Evolutionary conservation across 2,888 invertebrate genomes (phyloP).

Genomic region (Megamerina dolium): DNA sequence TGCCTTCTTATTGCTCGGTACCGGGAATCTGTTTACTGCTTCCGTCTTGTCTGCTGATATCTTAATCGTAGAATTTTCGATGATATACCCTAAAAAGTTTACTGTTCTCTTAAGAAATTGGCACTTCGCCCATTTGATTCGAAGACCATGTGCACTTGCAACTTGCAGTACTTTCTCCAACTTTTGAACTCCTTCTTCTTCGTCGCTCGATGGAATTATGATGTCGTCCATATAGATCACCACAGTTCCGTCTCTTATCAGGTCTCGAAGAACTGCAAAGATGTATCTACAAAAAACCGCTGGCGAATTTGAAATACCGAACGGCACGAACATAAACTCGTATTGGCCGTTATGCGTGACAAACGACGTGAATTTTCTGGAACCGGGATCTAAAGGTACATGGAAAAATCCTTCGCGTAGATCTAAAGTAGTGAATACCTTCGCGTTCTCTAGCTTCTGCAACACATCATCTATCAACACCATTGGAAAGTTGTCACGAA

Average conservation of each 20-base stretch:
- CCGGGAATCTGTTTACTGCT: constrained; percentile 15
- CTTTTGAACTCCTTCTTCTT: constrained; percentile 12
- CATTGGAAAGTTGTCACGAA: constrained; percentile 17
- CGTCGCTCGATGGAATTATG: constrained; percentile 13
- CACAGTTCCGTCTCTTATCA: constrained; percentile 5
- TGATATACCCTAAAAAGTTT: constrained; percentile 20
- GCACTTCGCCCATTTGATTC: constrained; percentile 18
- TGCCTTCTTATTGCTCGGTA: constrained; percentile 15
- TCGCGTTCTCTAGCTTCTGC: constrained; percentile 12
- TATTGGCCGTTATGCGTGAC: constrained; percentile 18
- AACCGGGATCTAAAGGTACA: constrained; percentile 15
- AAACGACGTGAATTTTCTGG: constrained; percentile 19
- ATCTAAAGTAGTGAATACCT: constrained; percentile 18
- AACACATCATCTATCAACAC: constrained; percentile 18
- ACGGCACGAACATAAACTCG: constrained; percentile 22
- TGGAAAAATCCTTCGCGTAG: constrained; percentile 21
- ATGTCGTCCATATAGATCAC: constrained; percentile 15
- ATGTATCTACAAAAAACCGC: constrained; percentile 19
- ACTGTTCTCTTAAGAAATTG: constrained; percentile 14
- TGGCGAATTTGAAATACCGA: constrained; percentile 19
- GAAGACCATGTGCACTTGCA: constrained; percentile 9
- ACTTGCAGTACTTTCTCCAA: constrained; percentile 10
- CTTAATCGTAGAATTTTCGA: constrained; percentile 16
- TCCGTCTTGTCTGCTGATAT: constrained; percentile 14
- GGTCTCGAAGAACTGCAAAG: constrained; percentile 6